Evolutionary conservation across 2,797 vertebrate genomes (phyloP).

Genomic region (Gymnodraco acuticeps): DNA sequence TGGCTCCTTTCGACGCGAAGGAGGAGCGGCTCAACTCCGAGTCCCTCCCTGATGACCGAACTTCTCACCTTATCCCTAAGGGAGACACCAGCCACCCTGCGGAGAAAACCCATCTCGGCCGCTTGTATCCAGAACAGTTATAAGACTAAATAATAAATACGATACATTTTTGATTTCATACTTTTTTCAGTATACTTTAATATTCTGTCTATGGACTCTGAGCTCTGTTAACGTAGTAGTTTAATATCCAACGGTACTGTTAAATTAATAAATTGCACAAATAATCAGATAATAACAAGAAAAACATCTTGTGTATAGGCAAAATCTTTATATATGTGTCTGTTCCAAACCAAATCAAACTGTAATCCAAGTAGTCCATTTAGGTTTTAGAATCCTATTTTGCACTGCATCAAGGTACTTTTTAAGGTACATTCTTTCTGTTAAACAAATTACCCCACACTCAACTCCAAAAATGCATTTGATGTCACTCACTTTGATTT

Average conservation of each 20-base stretch:
- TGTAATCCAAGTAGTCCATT: not conserved
- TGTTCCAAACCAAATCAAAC: not conserved
- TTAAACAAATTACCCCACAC: not conserved
- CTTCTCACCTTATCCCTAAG: no score
- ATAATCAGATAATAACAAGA: not conserved
- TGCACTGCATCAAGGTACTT: not conserved
- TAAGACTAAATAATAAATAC: not conserved
- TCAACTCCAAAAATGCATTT: not conserved
- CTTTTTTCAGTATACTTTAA: not conserved
- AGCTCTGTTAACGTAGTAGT: not conserved
- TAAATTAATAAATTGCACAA: not conserved
- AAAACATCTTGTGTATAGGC: not conserved
- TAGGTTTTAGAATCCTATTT: no score
- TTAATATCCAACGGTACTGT: not conserved
- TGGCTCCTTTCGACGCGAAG: no score
- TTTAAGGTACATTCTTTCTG: not conserved
- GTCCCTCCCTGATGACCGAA: no score
- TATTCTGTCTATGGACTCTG: not conserved
- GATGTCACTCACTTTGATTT: not conserved
- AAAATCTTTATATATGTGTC: not conserved
- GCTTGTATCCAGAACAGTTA: not conserved
- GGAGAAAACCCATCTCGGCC: no score
- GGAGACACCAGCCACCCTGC: no score
- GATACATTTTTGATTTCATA: not conserved
- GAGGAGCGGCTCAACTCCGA: no score